Evolutionary conservation across 2,113 vertebrate species (phyloP), one percentile per base, ranked within the genome.

Genomic region (Pongo abelii): DNA sequence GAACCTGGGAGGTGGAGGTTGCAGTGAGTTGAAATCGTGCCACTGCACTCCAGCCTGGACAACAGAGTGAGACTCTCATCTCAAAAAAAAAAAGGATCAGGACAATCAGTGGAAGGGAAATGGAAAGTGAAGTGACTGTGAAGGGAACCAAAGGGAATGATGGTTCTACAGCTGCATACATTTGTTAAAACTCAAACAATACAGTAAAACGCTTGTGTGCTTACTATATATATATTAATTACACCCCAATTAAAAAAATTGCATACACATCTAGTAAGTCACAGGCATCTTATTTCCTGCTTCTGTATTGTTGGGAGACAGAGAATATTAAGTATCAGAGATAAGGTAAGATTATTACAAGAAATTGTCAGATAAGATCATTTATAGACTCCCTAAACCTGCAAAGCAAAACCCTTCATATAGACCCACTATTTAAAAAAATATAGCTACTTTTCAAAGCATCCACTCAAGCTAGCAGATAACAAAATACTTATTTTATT

Each of bases 401-500:
- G 4, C 35, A 79, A 78, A 94, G 89, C n/a, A 70, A 78, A 89
- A 93, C 35, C 7, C 30, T 89, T 84, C 35, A 75, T 46, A 52
- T 10, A 81, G 22, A 46, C 22, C 57, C 97, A 40, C 9, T 23
- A 81, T 43, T 70, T 27, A 64, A 67, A 77, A 77, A 84, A 74
- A 72, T 46, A 6, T 22, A 52, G 0, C 8, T 11, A 92, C 23
- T 90, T 40, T 79, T 88, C 80, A 95, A 96, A 96, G 90, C 43
- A 93, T 46, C 38, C 92, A 92, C 32, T 48, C 61, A 96, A 91
- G 61, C 84, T 81, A 93, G 61, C 30, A 89, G 48, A 46, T 97
- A 97, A 89, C 95, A 98, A 98, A 98, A 98, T 98, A 97, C 70
- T 98, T 94, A 93, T 96, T 98, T 98, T 98, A 98, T 98, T 98